Base-by-base conservation (phyloP, 2,797 vertebrate genomes). In the Sebastes steindachneri region DNA sequence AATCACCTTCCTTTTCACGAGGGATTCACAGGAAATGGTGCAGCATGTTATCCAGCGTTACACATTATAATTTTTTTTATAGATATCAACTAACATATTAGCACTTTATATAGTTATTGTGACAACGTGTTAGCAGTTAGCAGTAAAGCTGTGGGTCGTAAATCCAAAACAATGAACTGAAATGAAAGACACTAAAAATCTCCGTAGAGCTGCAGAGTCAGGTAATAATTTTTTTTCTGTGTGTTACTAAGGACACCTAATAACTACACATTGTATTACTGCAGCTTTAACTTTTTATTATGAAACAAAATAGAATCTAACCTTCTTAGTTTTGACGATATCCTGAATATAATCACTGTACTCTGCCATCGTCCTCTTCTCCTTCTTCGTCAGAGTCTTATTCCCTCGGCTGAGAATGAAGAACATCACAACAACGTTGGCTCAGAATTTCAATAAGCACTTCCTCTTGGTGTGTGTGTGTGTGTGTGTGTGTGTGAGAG, bases 321-420 rank as follows among this genome's bases (percentile, higher is more conserved):
- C 96, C 96, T 96, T 96, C 75, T 95, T 96, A 57, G 76, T 80
- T 94, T 89, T 96, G 86, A 96, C 91, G 5, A 96, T 90, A 37
- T 96, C 94, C 59, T 93, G 93, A 59, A 96, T 92, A 41, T 96
- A 96, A 73, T 95, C 93, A 0, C 66, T 95, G 89, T 91, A 95
- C 62, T 95, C 93, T 1, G 77, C 58, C 87, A 96, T 91, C 15
- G 21, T 87, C 84, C 92, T 95, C 91, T 95, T 96, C 86, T 96
- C 96, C 86, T 94, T 96, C 89, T 95, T 96, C 1, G 89, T 94
- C 82, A 96, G 88, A 73, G 95, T 96, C 67, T 86, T 93, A 67
- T 85, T 92, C 19, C 93, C 35, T 75, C 85, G 92, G 58, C 96
- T 96, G 79, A 26, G 8, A 64, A 81, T 6, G 23, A 79, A 84